Conservation (phyloP, 2,888 invertebrate species). For the Orthosia cruda region DNA sequence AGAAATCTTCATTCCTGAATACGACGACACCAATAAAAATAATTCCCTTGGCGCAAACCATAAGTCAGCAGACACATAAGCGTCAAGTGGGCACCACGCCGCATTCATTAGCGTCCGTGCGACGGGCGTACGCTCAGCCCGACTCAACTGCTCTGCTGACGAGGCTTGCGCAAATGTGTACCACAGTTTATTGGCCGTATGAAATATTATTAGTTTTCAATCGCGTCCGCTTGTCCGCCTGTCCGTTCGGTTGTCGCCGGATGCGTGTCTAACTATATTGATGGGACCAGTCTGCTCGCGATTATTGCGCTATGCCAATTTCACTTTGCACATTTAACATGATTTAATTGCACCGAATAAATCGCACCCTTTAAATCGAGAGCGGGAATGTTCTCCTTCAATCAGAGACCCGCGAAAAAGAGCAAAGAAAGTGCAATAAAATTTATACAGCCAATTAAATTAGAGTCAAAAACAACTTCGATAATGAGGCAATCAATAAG, state of each 20-base stretch:
- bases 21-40: constrained; percentile 62
- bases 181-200: constrained; percentile 77
- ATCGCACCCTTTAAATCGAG: constrained; percentile 75
- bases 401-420: constrained; percentile 49
- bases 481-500: constrained; percentile 85
- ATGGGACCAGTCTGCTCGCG: constrained; percentile 80
- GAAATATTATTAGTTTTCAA: constrained; percentile 86
- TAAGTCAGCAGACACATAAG: constrained; percentile 59
- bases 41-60: constrained; percentile 51
- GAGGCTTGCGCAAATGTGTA: constrained; percentile 81
- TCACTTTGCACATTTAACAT: constrained; percentile 74
- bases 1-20: constrained; percentile 68
- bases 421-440: constrained; percentile 77
- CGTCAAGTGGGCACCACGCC: constrained; percentile 54
- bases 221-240: constrained; percentile 83
- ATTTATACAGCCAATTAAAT: constrained; percentile 86
- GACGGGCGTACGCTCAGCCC: constrained; percentile 56
- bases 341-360: constrained; percentile 80
- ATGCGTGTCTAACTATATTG: constrained; percentile 86
- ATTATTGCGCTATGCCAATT: constrained; percentile 81
- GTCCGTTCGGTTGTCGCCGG: constrained; percentile 84
- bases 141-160: constrained; percentile 58
- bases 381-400: constrained; percentile 32
- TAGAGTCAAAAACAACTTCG: constrained; percentile 78
- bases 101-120: constrained; percentile 72